Base-by-base conservation (phyloP, 2,113 vertebrate genomes). In the Ammodytes marinus region DNA sequence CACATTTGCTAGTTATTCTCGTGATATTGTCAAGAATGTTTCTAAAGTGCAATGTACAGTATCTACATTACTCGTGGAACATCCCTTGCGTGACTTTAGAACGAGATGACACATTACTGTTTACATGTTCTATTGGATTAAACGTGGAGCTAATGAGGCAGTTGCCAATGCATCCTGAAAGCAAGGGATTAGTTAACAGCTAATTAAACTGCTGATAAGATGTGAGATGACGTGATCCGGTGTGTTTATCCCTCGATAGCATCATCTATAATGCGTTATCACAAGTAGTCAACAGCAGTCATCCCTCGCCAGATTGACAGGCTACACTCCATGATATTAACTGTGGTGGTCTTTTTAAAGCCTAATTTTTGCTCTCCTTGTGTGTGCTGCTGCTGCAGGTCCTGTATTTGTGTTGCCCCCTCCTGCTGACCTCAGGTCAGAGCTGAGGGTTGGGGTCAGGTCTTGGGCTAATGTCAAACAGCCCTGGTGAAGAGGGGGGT, bases 401-500 rank as follows among this genome's bases (percentile, higher is more conserved):
- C 35, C 40, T 43, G 55, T 67, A 39, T 59, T 15, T 63, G 15
- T 50, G 53, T 68, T 57, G 5, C 66, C 14, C 60, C 50, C 59
- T 8, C n/a, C 6, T 59, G 15, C 19, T 58, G 17, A 27, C 73
- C 52, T 66, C 76, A 72, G 76, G 55, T 67, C 46, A 86, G 15
- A 67, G 39, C 66, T 82, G 82, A 67, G 77, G 73, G 46, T 69
- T 52, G 69, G 61, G 53, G 35, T 82, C 66, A 57, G 64, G 37
- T 65, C n/a, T 68, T 49, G 37, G 58, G 49, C 88, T 83, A 55
- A 94, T 94, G 93, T 90, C 93, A 70, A n/a, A 68, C 72, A 83
- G 67, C 79, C 54, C 82, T 4, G 40, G 42, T 69, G 68, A 84
- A 54, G 39, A 87, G 79, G 88, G 89, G 88, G 83, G 84, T 89